A percentile compares a stretch with the other conserved stretches of the same genome.
Evolutionary conservation across 2,113 vertebrate species (phyloP).

Genomic region (Hippopotamus amphibius): DNA sequence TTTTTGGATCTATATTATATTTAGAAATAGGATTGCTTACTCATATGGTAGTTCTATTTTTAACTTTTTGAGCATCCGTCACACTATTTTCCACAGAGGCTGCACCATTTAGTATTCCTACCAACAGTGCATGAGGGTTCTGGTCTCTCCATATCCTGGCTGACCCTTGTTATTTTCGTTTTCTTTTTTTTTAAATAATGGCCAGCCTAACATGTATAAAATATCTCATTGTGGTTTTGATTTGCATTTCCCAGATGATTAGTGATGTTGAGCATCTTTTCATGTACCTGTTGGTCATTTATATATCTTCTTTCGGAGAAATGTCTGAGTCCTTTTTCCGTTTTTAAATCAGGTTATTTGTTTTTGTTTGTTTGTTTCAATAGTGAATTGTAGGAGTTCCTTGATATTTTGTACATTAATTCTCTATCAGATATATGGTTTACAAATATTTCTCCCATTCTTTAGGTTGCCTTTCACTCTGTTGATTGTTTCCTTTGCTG

Average conservation of each 20-base stretch:
- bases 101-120: neutral
- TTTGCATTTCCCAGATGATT: neutral
- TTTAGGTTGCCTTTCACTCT: neutral
- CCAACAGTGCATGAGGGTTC: neutral
- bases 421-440: neutral
- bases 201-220: neutral
- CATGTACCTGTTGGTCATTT: neutral
- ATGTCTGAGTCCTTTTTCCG: neutral
- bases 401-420: neutral
- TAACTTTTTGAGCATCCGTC: neutral
- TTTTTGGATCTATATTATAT: neutral
- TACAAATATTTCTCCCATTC: neutral
- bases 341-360: neutral
- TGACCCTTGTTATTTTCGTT: neutral
- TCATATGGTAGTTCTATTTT: neutral
- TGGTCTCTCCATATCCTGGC: neutral
- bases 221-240: neutral
- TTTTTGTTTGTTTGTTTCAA: neutral
- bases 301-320: neutral
- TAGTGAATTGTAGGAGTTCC: neutral
- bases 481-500: neutral
- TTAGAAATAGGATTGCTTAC: neutral
- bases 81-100: neutral
- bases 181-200: neutral
- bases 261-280: neutral